Percentiles rank a stretch among this genome's conserved stretches.
Evolutionary conservation across 2,113 vertebrate genomes (phyloP).

Genomic region (Argyrosomus japonicus): DNA sequence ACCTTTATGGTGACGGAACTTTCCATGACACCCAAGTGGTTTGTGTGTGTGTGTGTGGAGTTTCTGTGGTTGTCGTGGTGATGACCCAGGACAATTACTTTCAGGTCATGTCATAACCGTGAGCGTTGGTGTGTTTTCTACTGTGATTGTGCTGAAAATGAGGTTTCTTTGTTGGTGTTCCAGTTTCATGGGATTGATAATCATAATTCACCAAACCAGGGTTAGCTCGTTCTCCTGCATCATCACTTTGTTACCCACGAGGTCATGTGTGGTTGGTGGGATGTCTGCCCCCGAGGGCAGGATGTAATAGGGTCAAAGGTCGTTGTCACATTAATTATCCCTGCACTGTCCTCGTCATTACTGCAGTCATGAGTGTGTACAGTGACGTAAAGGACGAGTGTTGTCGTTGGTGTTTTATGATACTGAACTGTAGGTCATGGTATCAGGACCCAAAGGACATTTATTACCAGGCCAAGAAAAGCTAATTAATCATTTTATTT

Average conservation of each 20-base stretch:
- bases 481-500: neutral
- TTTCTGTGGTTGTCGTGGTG: neutral
- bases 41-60: neutral
- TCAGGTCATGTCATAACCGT: slow-evolving; percentile 2
- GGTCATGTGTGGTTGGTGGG: neutral
- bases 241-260: neutral
- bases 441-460: neutral
- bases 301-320: slow-evolving; percentile 28
- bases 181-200: slow-evolving; percentile 9
- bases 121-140: slow-evolving; percentile 13
- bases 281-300: slow-evolving; percentile 27
- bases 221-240: neutral
- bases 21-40: slow-evolving; percentile 52
- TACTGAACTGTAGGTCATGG: neutral
- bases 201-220: neutral
- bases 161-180: neutral
- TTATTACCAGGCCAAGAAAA: neutral
- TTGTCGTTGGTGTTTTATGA: neutral
- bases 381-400: neutral
- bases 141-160: neutral
- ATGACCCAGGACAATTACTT: neutral
- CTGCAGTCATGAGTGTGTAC: slow-evolving; percentile 9
- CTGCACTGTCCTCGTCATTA: neutral
- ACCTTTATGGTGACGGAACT: slow-evolving; percentile 20
- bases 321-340: slow-evolving; percentile 17